Base-by-base conservation (phyloP, 2,888 invertebrate species). In the Carterocephalus palaemon region DNA sequence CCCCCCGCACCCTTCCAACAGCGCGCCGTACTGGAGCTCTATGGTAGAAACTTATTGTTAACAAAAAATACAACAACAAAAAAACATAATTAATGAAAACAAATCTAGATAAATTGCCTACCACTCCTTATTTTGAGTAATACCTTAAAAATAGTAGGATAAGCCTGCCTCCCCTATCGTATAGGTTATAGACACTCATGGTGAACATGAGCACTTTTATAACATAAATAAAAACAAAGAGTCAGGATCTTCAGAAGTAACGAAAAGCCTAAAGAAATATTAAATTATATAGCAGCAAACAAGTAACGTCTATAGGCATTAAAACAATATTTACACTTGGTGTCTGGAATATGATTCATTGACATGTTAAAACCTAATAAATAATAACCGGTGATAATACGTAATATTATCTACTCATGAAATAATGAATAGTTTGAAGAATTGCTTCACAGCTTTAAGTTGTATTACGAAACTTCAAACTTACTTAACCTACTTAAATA, bases 21-120 rank as follows among this genome's bases (percentile, higher is more conserved):
- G 76, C 52, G 81, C 83, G 68, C 86, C 87, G 80, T 87, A 85
- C 68, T 90, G 89, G 60, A 90, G 79, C 74, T 90, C 90, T 90
- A 80, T 2, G 53, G 56, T 59, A 60, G 55, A 63, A 59, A 57
- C 46, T 49, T 47, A 33, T 52, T 54, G 56, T 51, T 56, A 62
- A 46, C 52, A 37, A 51, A 46, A 52, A 50, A 38, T 47, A 46
- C 33, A 12, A 47, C 26, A 43, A 46, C 45, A 46, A 47, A 49
- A 52, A 51, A 29, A 51, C 51, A 50, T 43, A 49, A 49, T 37
- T 47, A 46, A 47, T 41, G 32, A 55, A 16, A 52, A 37, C 37
- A 46, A 46, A 23, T 42, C 51, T 41, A 15, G 19, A 40, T 15
- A 31, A 37, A 45, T n/a, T 34, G 24, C 6, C 19, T 19, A 4